These are phyloP conservation scores for Abramis brama DNA, from an alignment of 2,113 vertebrate species.

Conservation along the genomic window DNA sequence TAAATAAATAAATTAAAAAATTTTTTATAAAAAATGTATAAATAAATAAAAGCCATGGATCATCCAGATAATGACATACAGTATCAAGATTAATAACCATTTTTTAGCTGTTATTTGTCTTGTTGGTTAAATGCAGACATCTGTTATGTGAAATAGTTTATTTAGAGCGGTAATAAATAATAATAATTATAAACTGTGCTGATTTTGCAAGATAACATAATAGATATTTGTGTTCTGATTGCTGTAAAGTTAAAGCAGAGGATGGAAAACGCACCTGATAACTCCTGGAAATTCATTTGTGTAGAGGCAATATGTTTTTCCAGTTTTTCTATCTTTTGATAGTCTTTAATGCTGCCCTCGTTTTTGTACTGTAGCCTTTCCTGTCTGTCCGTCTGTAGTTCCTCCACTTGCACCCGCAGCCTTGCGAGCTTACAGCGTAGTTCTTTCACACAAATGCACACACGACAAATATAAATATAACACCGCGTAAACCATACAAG, in stretches of 20 bases:
- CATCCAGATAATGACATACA: too few relatives aligned
- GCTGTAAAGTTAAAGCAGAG: neutral
- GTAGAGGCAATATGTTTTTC: constrained; percentile 69
- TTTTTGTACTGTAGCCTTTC: constrained; percentile 81
- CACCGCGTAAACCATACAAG: neutral
- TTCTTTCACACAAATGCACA: constrained; percentile 52
- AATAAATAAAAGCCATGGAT: too few relatives aligned
- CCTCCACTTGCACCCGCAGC: constrained; percentile 63
- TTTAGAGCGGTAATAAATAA: neutral
- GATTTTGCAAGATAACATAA: neutral
- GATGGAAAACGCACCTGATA: constrained; percentile 73
- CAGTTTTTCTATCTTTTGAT: constrained; percentile 70
- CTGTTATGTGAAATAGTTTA: neutral
- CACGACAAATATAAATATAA: neutral
- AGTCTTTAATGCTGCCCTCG: constrained; percentile 68
- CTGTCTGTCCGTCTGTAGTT: constrained; percentile 70
- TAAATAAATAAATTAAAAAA: too few relatives aligned
- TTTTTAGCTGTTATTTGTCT: neutral
- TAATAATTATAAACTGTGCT: too few relatives aligned
- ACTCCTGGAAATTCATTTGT: constrained; percentile 68
- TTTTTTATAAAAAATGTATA: too few relatives aligned
- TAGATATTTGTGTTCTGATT: neutral
- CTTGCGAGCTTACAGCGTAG: constrained; percentile 59
- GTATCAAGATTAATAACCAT: too few relatives aligned
- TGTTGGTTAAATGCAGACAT: neutral